Percentiles rank a stretch among this genome's conserved stretches.
These are phyloP conservation scores for Aphrocallistes beatrix DNA, from an alignment of 37 sponge, comb jelly and placozoan species.

Conservation along the genomic window DNA sequence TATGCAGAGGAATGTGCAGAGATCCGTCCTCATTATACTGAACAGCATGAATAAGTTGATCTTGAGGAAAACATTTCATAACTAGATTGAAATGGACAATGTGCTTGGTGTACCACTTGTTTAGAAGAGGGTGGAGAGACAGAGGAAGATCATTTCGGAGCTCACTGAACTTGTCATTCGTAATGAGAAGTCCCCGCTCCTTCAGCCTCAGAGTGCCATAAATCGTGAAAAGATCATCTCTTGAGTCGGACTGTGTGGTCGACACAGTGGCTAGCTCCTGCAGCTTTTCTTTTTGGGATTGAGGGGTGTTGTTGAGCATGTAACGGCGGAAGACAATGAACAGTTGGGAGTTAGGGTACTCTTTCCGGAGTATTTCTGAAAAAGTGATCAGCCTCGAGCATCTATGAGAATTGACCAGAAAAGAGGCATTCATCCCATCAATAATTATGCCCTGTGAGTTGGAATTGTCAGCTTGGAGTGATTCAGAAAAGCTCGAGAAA, in stretches of 20 bases:
- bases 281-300: background rate
- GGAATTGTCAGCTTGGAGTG: too few species aligned
- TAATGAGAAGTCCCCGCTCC: background rate
- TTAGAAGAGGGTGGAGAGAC: background rate
- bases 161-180: background rate
- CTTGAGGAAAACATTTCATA: background rate
- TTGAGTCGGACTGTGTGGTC: background rate
- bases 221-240: background rate
- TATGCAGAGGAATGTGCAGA: background rate
- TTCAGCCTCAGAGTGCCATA: background rate
- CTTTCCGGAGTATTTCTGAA: too few species aligned
- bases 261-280: background rate
- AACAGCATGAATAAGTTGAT: background rate
- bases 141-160: background rate
- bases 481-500: background rate
- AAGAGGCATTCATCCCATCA: conserved; percentile 1
- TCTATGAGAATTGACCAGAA: too few species aligned
- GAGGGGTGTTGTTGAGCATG: background rate
- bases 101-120: background rate
- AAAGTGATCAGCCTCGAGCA: too few species aligned
- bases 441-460: background rate
- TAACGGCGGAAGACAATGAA: background rate
- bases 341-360: background rate
- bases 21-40: background rate
- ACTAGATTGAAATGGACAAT: background rate